These are phyloP conservation scores for Ferdinandea cuprea DNA, from an alignment of 2,888 invertebrate genomes.

Conservation along the genomic window DNA sequence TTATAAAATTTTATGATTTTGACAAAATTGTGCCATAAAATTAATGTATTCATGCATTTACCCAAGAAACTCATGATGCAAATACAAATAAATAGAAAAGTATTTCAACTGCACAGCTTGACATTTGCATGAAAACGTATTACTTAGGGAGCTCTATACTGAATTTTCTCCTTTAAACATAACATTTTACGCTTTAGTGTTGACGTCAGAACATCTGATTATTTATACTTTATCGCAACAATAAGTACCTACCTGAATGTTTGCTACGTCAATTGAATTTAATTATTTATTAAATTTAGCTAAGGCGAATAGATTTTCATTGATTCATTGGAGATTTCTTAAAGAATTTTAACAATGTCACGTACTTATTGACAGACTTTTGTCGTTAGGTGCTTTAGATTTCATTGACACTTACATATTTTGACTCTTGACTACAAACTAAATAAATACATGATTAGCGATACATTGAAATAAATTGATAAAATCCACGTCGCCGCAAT, in stretches of 20 bases:
- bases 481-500: background rate
- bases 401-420: background rate
- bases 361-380: too few relatives aligned
- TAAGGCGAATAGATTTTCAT: background rate
- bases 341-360: too few relatives aligned
- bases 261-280: background rate
- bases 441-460: background rate
- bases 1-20: too few relatives aligned
- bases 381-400: too few relatives aligned
- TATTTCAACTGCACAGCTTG: background rate
- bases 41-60: too few relatives aligned
- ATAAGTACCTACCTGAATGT: background rate
- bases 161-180: background rate
- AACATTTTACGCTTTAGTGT: background rate
- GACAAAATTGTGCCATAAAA: too few relatives aligned
- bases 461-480: background rate
- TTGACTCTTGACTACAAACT: background rate
- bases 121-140: background rate
- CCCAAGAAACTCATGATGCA: too few relatives aligned
- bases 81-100: background rate
- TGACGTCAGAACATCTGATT: slow-evolving; percentile 2
- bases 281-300: background rate
- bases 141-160: background rate
- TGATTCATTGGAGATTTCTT: too few relatives aligned
- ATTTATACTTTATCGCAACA: slow-evolving; percentile 3